A percentile compares a stretch with the other conserved stretches of the same genome.
These are phyloP conservation scores for Vultur gryphus DNA, from an alignment of 2,797 vertebrate genomes.

Conservation along the genomic window DNA sequence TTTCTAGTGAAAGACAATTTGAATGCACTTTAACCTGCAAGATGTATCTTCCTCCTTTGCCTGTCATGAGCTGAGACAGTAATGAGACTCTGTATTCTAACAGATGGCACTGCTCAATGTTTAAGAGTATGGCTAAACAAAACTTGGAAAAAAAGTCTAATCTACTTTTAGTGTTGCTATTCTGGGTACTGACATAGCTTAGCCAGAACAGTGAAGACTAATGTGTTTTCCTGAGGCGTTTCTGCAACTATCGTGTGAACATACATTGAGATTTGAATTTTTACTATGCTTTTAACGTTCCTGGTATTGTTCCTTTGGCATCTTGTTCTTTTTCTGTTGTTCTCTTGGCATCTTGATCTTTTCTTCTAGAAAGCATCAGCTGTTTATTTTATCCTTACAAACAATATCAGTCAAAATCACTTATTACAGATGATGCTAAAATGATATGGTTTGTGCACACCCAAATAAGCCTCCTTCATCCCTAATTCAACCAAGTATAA, in stretches of 20 bases:
- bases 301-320: neutral
- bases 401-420: neutral
- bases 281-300: neutral
- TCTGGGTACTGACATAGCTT: neutral
- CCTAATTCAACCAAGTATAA: neutral
- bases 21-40: neutral
- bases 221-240: neutral
- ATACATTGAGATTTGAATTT: neutral
- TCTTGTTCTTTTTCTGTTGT: neutral
- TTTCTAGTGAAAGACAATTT: neutral
- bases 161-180: neutral
- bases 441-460: fast-evolving
- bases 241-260: neutral
- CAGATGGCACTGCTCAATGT: neutral
- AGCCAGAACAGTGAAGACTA: neutral
- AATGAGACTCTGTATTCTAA: neutral
- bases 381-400: neutral
- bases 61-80: neutral
- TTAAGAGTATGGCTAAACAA: neutral
- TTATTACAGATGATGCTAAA: neutral
- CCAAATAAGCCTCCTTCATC: neutral
- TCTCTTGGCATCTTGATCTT: neutral
- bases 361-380: neutral
- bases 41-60: neutral
- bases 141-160: neutral